Base-by-base conservation (phyloP, 2,797 vertebrate genomes). In the Galagoides demidoff region DNA sequence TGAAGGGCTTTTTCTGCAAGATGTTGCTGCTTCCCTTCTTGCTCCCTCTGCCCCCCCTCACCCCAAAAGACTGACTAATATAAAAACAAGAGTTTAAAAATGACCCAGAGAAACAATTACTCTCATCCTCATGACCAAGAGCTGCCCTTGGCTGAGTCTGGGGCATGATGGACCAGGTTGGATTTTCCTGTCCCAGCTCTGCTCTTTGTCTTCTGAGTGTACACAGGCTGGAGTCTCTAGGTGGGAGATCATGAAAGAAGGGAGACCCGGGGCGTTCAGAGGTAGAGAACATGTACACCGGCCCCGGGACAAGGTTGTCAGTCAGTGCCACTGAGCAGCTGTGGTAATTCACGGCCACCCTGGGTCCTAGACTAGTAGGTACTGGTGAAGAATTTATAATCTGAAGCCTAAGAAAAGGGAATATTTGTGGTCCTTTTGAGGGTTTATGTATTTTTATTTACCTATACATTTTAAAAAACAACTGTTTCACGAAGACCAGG, bases 401-500 rank as follows among this genome's bases (percentile, higher is more conserved):
- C 39, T 57, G 59, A 63, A 66, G 70, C 37, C 19, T 39, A 19
- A 49, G 22, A 29, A 66, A 45, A 34, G 71, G 11, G 74, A 68
- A 3, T 4, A 0, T 29, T 57, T 37, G 82, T 63, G 55, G n/a
- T 68, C 52, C 7, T 57, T 29, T 64, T n/a, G 37, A 83, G 83
- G 71, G 57, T 16, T 76, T 45, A 5, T 25, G 0, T 43, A 39
- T 37, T 89, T 93, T 90, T 63, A 85, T 61, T 89, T 92, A 74
- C 57, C 43, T 87, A n/a, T 73, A 57, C 64, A 78, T 92, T 59
- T 74, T 0, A 37, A 84, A 86, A 39, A 57, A 78, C 49, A 99
- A 98, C 89, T 99, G 96, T 99, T 99, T 96, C 99, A 98, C 79
- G 98, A 98, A 85, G 98, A 99, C 95, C 98, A 98, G 99, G 39